phyloP scores from a whole-genome alignment of 2,113 vertebrate genomes.

The Nymphicus hollandicus region DNA sequence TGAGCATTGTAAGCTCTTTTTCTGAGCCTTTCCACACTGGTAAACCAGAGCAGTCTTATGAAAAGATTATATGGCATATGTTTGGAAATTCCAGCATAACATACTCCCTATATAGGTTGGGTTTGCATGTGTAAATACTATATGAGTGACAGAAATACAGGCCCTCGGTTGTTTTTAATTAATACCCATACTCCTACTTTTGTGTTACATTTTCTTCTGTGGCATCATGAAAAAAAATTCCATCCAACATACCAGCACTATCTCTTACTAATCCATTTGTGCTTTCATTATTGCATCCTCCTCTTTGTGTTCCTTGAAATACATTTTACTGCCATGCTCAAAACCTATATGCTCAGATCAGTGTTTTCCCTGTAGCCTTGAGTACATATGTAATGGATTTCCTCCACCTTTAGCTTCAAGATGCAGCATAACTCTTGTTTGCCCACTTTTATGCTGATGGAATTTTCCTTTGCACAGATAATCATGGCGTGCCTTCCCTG shows the following conservation, averaged over 20 bases:
- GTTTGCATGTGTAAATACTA: background rate
- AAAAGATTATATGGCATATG: background rate
- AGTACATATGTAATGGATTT: background rate
- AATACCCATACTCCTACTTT: background rate
- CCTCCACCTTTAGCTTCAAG: background rate
- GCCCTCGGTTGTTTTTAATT: background rate
- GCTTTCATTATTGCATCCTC: background rate
- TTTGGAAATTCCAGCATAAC: background rate
- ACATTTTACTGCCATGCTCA: background rate
- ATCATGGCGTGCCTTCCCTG: background rate
- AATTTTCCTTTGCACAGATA: background rate
- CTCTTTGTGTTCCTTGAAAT: background rate
- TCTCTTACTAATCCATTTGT: background rate
- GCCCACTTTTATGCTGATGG: background rate
- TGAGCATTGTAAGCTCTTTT: background rate
- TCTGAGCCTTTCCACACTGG: background rate
- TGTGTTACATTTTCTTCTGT: background rate
- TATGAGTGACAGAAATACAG: background rate
- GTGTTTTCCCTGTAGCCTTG: background rate
- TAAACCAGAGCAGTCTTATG: background rate
- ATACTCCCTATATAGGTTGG: background rate
- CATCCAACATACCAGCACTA: background rate
- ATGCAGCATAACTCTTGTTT: background rate
- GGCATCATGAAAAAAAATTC: background rate
- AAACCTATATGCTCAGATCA: background rate